Base-by-base conservation (phyloP, 2,113 vertebrate genomes). In the Carettochelys insculpta region DNA sequence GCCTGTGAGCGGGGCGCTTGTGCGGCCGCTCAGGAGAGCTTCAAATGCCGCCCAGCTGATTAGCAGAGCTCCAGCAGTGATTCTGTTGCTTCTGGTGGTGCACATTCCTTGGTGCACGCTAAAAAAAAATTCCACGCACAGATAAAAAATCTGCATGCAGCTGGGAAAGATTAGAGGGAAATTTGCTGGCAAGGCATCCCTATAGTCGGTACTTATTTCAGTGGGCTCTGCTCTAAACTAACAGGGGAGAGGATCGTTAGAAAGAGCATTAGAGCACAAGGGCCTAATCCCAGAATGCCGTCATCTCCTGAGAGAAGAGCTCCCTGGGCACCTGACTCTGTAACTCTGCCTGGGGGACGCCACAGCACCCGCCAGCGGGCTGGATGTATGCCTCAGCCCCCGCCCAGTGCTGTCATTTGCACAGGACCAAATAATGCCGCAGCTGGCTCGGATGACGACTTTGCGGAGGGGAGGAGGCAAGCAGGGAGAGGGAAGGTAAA, bases 401-500 rank as follows among this genome's bases (percentile, higher is more conserved):
- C 0, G 16, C n/a, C 51, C 92, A 1, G 41, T 11, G 24, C 31
- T 3, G 45, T 3, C 5, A 0, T 5, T 53, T 29, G 19, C 77
- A 54, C 51, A 56, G 27, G 52, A 19, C 14, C 38, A 43, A 54
- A 19, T 11, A 43, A 43, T 3, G 38, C 22, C 20, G 83, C 83
- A 85, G 73, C 31, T 6, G 5, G 83, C 41, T 56, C 6, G 87
- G 87, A 89, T 20, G 87, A 80, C 54, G 7, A 48, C 82, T 11
- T 53, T 12, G 61, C 58, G 41, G 29, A 86, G 91, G 50, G 58
- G 82, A 61, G 92, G 41, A 91, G 87, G 73, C 78, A 88, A 76
- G 91, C 78, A 84, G 65, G 88, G 92, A 95, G 85, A 96, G 94
- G 96, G 94, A 85, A 94, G 94, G 93, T 89, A 80, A 94, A 96